Percentiles rank a stretch among this genome's conserved stretches.
These are phyloP conservation scores for Axea sp. DNA, from an alignment of 2,888 invertebrate genomes.

Conservation along the genomic window DNA sequence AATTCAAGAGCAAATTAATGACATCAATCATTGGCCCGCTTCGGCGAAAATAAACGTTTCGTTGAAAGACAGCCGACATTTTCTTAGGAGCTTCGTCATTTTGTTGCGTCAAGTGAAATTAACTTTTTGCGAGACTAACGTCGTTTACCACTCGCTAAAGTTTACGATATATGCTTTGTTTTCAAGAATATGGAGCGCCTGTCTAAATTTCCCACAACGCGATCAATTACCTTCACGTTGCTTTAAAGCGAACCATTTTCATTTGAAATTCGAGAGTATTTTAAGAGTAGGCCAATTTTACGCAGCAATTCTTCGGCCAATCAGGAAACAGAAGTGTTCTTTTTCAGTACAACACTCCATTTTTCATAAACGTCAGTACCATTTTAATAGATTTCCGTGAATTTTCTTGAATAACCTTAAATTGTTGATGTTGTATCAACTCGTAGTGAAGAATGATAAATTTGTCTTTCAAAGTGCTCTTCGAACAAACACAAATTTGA, in stretches of 20 bases:
- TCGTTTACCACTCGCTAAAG: slow-evolving; percentile 29
- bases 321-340: too few species aligned
- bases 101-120: slow-evolving; percentile 35
- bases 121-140: slow-evolving; percentile 40
- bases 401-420: too few species aligned
- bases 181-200: slow-evolving; percentile 51
- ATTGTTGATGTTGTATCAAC: too few species aligned
- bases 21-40: slow-evolving; percentile 14
- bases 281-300: slow-evolving; percentile 35
- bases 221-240: slow-evolving; percentile 65
- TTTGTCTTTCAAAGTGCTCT: too few species aligned
- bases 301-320: slow-evolving; percentile 23
- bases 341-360: too few species aligned
- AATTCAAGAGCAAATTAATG: slow-evolving; percentile 1
- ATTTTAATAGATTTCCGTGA: too few species aligned
- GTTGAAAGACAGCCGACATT: slow-evolving; percentile 25
- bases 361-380: too few species aligned
- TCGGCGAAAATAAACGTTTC: not conserved
- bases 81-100: slow-evolving; percentile 29
- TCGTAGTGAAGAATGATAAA: too few species aligned
- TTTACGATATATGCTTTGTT: slow-evolving; percentile 42
- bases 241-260: slow-evolving; percentile 41
- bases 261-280: slow-evolving; percentile 41
- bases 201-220: slow-evolving; percentile 48
- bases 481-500: too few species aligned